Evolutionary conservation across 2,113 vertebrate genomes (phyloP).

Genomic region (Perca schrenkii): DNA sequence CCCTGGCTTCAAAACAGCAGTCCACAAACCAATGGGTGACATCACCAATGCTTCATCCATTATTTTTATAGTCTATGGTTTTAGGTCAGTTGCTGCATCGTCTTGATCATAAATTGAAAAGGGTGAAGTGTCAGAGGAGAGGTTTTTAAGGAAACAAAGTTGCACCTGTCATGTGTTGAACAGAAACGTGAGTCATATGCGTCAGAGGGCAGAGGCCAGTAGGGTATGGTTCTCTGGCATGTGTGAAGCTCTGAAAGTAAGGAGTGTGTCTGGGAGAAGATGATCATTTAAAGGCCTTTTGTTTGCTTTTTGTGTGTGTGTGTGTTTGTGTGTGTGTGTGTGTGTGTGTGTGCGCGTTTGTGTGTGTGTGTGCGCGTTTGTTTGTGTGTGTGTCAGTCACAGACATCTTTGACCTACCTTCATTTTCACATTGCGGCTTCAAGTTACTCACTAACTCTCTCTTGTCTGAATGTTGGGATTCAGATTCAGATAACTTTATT

Average conservation of each 20-base stretch:
- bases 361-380: too few relatives aligned
- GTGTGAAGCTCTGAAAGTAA: constrained; percentile 23
- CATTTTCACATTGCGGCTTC: constrained; percentile 5
- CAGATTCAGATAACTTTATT: too few relatives aligned
- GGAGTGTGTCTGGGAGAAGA: background rate
- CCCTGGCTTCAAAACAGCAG: too few relatives aligned
- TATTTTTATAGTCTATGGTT: too few relatives aligned
- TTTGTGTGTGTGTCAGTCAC: too few relatives aligned
- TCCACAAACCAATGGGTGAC: too few relatives aligned
- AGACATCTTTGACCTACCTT: constrained; percentile 18
- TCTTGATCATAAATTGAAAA: constrained; percentile 1
- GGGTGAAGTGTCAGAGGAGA: constrained; percentile 9
- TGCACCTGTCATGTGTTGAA: constrained; percentile 43
- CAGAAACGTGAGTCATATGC: constrained; percentile 11
- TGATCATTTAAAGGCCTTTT: constrained; percentile 11
- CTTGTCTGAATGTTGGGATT: background rate
- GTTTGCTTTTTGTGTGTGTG: background rate
- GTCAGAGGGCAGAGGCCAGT: constrained; percentile 44
- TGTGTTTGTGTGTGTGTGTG: too few relatives aligned
- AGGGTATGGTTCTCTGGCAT: constrained; percentile 32
- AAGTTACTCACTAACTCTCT: background rate
- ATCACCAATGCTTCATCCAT: too few relatives aligned
- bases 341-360: too few relatives aligned
- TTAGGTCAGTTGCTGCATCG: background rate
- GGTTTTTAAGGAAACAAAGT: constrained; percentile 6